phyloP scores from a whole-genome alignment of 2,888 invertebrate genomes.

The Agrotis clavis region DNA sequence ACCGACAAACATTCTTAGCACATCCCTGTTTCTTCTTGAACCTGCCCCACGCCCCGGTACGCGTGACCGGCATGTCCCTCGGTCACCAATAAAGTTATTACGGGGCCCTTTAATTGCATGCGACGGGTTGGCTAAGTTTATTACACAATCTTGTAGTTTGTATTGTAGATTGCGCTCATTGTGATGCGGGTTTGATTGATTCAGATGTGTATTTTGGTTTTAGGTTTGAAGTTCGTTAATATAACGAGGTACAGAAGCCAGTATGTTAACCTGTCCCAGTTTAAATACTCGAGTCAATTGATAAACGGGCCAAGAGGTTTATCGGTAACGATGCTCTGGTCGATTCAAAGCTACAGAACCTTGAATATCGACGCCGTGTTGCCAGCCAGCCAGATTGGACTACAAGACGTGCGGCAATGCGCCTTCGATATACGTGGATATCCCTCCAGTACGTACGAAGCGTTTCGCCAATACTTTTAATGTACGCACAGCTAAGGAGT shows the following conservation, averaged over 20 bases:
- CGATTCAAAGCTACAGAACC: too few relatives aligned
- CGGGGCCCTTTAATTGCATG: conserved; percentile 62
- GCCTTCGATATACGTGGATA: too few relatives aligned
- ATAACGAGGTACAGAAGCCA: background rate
- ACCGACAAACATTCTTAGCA: background rate
- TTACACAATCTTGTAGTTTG: conserved; percentile 65
- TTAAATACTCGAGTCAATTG: too few relatives aligned
- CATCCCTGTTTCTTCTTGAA: conserved; percentile 36
- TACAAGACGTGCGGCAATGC: too few relatives aligned
- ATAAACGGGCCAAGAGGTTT: too few relatives aligned
- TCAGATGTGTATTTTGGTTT: conserved; percentile 10
- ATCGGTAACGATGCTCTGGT: too few relatives aligned
- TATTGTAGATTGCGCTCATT: conserved; percentile 50
- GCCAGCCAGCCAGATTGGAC: too few relatives aligned
- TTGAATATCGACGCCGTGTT: too few relatives aligned
- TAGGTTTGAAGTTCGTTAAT: conserved; percentile 13
- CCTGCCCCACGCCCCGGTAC: conserved; percentile 45
- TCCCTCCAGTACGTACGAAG: too few relatives aligned
- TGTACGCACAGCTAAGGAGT: too few relatives aligned
- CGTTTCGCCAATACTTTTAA: too few relatives aligned
- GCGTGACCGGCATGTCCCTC: conserved; percentile 66
- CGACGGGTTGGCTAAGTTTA: conserved; percentile 66
- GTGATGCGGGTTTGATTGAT: conserved; percentile 52
- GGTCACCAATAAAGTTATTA: conserved; percentile 70
- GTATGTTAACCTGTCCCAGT: too few relatives aligned